Evolutionary conservation across 2,797 vertebrate genomes (phyloP), one percentile per base, ranked within the genome.

Genomic region (Loris lydekkerianus): DNA sequence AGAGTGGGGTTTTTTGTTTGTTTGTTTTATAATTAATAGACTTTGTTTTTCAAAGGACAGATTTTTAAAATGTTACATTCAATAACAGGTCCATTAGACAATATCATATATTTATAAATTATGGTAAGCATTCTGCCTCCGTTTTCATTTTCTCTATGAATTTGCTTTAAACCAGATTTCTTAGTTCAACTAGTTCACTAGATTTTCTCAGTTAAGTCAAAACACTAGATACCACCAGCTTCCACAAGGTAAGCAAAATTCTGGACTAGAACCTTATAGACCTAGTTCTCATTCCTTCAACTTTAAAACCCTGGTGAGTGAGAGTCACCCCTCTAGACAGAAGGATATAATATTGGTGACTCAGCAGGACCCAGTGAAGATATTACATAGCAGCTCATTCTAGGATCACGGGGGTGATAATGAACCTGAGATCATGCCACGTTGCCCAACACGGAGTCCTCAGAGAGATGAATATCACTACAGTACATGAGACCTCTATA

Each of bases 101-200:
- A 58, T 85, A 70, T 56, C 63, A 29, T 27, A 53, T 37, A 21
- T 53, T 90, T 92, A 73, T 49, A 63, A 88, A 40, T 78, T 25
- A 46, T 63, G 46, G 3, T 49, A 77, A 70, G 10, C 37, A 92
- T n/a, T 60, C 7, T 34, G 23, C 56, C 70, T 87, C 25, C 60
- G 27, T 61, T 77, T 94, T 93, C 72, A 60, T 76, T 93, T 29
- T 93, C n/a, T 81, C 21, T 25, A 21, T 25, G 20, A 21, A 82
- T 84, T 92, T 93, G 53, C 10, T 91, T 89, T 31, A 86, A 93
- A 93, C 56, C 15, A 58, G 60, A 70, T 25, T 81, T 84, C 18
- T 81, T 63, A 76, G 77, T 87, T 58, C 61, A 76, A 76, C 61
- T 84, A 29, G 5, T 67, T 85, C 27, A 77, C 23, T 77, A 20